Conservation (phyloP, 2,797 vertebrate species). For the Coranthus polyacanthus region DNA sequence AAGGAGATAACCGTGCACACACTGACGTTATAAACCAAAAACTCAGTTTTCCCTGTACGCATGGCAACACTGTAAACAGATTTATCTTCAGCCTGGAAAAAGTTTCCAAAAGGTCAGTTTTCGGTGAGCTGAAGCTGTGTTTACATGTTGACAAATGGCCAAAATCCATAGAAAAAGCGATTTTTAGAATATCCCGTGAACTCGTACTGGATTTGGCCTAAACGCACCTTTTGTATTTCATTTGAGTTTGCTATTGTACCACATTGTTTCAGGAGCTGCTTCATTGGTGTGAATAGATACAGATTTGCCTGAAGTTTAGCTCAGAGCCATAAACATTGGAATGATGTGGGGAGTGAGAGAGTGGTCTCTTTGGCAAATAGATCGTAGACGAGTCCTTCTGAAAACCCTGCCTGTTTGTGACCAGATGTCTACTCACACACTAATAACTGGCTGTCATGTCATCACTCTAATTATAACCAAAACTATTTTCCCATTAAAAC, state of each 20-base stretch:
- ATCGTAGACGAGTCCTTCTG: conserved; percentile 13
- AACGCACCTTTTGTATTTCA: not conserved
- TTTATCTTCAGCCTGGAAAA: too few relatives aligned
- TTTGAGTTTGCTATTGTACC: conserved; percentile 2
- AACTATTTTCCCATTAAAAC: conserved; percentile 1
- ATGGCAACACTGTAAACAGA: too few relatives aligned
- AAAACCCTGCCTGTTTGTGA: conserved; percentile 24
- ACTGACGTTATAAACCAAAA: too few relatives aligned
- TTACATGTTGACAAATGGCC: too few relatives aligned
- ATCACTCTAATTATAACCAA: not conserved
- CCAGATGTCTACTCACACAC: conserved; percentile 24
- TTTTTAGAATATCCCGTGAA: too few relatives aligned
- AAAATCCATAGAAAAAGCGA: too few relatives aligned
- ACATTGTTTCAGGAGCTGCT: not conserved
- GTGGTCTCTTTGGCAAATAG: conserved; percentile 47
- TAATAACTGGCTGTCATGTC: conserved; percentile 22
- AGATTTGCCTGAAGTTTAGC: not conserved
- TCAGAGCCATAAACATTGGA: conserved; percentile 49
- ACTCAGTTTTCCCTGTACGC: too few relatives aligned
- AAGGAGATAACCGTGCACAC: too few relatives aligned
- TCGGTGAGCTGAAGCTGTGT: too few relatives aligned
- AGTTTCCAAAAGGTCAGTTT: too few relatives aligned
- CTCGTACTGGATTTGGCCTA: too few relatives aligned
- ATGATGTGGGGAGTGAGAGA: conserved; percentile 18
- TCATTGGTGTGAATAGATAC: not conserved